Evolutionary conservation across 2,113 vertebrate genomes (phyloP), one percentile per base, ranked within the genome.

Genomic region (Leuciscus idus): DNA sequence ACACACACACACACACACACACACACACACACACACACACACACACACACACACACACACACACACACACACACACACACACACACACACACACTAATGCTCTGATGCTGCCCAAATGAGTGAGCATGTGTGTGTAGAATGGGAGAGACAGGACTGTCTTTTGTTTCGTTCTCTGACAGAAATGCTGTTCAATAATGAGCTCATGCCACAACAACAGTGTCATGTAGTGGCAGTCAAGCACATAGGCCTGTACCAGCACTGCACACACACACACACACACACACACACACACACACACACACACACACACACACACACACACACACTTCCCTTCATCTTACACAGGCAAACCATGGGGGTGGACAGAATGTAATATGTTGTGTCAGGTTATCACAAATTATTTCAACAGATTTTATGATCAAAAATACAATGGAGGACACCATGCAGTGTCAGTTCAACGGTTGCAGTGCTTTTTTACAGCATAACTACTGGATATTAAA

Each of bases 131-230:
- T 78, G 43, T 85, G 64, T 85, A 21, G 62, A 52, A 68, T 66
- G 26, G 52, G 62, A 57, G 55, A 61, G 59, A 36, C 57, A 81
- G 62, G n/a, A 52, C 43, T 70, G n/a, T 15, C 59, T 81, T 70
- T 50, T 66, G 64, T 76, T 81, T 70, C 9, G 26, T 79, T 68
- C 48, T 23, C 26, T 81, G 52, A 26, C 43, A 78, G 26, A 74
- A 82, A 52, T 52, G 80, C 26, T 52, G 64, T 68, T 57, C 28
- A 33, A 57, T 62, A 86, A 78, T 85, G 79, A 88, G 80, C 48
- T 88, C 66, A 68, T 86, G n/a, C 77, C 74, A 73, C 48, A 81
- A 74, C 55, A 15, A 74, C 68, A 15, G 23, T 61, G 52, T 88
- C 79, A 64, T 87, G 52, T 75, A 55, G 36, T 74, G 43, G 28